Evolutionary conservation across 2,888 invertebrate genomes (phyloP), one percentile per base, ranked within the genome.

Genomic region (Venusia cambrica): DNA sequence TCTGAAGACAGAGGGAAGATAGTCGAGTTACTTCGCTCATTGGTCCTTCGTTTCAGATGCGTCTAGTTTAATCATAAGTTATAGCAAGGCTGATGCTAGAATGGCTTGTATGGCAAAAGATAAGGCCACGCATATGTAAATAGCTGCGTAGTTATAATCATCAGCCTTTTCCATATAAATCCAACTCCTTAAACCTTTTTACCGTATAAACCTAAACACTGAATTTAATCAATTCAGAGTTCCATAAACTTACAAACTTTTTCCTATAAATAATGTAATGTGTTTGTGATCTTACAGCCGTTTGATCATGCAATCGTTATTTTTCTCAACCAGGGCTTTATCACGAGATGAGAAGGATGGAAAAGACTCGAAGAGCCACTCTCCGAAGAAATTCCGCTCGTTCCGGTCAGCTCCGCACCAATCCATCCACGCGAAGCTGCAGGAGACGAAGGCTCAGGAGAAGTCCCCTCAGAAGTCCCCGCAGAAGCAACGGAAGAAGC

Each of bases 291-390:
- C n/a, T n/a, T n/a, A n/a, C n/a, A n/a, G n/a, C n/a, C n/a, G n/a
- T n/a, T n/a, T n/a, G n/a, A n/a, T 9, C 9, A 1, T 31, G 8
- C 4, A 22, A 12, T 21, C 9, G 6, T 22, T 18, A 12, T 3
- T 2, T 20, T 17, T 16, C 37, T 48, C 42, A n/a, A n/a, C 1
- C 75, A 94, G 94, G 87, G 92, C 92, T 30, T 90, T 94, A 48
- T 92, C 94, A 41, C 93, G 94, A 62, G 95, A 95, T 67, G 95
- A 95, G 66, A 95, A 95, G 66, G 95, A 95, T 51, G 92, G 94
- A 94, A 95, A 95, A 76, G 94, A 93, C 62, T 93, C 93, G 51
- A 94, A 94, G 78, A 91, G 90, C 17, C 75, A 73, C 38, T 92
- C 92, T 17, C 93, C 94, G 26, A 91, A 92, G 65, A 92, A 92